Conservation (phyloP, 2,797 vertebrate species). For the Tragelaphus oryx region DNA sequence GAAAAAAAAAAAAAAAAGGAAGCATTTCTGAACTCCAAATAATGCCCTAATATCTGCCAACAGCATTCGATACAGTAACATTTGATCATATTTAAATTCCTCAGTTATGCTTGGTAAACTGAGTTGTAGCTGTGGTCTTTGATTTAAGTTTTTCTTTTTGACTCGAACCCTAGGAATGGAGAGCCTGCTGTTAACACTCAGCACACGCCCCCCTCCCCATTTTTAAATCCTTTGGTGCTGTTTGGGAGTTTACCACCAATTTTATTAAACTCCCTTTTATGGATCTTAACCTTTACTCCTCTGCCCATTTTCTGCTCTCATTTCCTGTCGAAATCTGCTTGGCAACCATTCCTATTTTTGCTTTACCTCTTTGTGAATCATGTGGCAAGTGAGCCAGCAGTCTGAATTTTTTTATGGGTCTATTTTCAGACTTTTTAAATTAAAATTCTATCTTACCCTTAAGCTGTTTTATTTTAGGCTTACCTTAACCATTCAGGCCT, state of each 20-base stretch:
- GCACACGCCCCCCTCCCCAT: neutral
- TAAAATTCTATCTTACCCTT: constrained; percentile 7
- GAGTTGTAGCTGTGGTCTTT: neutral
- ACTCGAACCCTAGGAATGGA: neutral
- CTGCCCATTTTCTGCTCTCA: neutral
- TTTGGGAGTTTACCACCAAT: constrained; percentile 27
- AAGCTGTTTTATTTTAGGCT: constrained; percentile 27
- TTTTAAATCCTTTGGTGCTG: neutral
- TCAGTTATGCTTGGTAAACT: neutral
- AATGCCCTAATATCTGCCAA: neutral
- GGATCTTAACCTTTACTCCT: constrained; percentile 14
- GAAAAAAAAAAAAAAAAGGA: neutral
- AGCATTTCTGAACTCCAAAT: neutral
- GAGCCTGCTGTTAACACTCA: neutral
- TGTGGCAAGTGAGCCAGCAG: constrained; percentile 1
- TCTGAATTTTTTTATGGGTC: constrained; percentile 1
- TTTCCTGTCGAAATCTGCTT: constrained; percentile 28
- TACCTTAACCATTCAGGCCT: neutral
- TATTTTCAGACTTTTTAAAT: neutral
- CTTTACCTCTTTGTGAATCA: constrained; percentile 30
- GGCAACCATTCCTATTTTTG: neutral
- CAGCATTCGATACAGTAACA: neutral
- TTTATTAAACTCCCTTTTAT: constrained; percentile 29
- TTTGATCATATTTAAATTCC: neutral
- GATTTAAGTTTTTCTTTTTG: neutral